Conservation (phyloP, 2,113 vertebrate genomes). For the Alaudala cheleensis region DNA sequence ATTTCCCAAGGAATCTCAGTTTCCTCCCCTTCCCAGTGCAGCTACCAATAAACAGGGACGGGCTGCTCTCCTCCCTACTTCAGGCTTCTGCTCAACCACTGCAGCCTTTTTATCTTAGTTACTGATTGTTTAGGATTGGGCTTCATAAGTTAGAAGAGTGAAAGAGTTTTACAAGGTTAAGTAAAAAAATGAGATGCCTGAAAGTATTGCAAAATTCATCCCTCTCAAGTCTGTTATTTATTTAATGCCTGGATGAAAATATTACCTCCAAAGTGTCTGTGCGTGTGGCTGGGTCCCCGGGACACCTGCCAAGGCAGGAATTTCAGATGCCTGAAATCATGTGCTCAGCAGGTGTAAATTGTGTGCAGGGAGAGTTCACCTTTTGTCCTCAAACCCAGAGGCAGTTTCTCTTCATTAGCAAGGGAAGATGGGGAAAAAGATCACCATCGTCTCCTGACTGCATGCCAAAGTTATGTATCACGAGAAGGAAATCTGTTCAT, state of each 20-base stretch:
- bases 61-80: neutral
- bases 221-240: neutral
- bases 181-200: neutral
- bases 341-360: constrained; percentile 60
- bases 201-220: neutral
- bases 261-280: neutral
- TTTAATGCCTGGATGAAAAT: constrained; percentile 24
- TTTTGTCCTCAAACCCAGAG: constrained; percentile 47
- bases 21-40: accelerated
- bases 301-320: constrained; percentile 19
- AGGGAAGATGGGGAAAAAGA: constrained; percentile 6
- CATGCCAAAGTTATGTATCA: constrained; percentile 36
- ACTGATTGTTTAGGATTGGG: neutral
- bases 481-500: constrained; percentile 27
- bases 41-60: neutral
- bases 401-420: constrained; percentile 60
- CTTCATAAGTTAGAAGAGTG: neutral
- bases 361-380: constrained; percentile 44
- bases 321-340: constrained; percentile 2
- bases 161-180: constrained; percentile 1
- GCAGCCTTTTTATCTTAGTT: neutral
- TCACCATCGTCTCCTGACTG: constrained; percentile 17
- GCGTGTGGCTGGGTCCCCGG: neutral
- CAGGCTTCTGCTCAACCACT: neutral
- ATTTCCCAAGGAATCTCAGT: neutral